phyloP scores from a whole-genome alignment of 92 coral and sea anemone genomes.

The Epizoanthus scotinus region DNA sequence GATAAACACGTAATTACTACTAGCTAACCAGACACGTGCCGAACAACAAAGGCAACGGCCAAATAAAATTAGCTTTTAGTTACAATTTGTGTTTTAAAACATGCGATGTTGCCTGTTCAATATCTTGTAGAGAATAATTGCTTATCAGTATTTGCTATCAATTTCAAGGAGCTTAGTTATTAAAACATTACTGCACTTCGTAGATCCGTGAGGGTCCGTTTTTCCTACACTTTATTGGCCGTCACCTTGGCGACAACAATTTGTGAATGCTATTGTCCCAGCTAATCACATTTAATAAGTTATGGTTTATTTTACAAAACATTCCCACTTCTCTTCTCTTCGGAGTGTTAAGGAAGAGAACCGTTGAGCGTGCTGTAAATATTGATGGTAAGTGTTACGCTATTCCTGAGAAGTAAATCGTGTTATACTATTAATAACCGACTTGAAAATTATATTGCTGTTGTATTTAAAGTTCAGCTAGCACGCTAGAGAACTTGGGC shows the following conservation, averaged over 20 bases:
- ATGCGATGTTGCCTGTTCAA: neutral
- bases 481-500: too few species aligned
- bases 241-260: conserved; percentile 17
- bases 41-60: neutral
- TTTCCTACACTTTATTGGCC: neutral
- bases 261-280: neutral
- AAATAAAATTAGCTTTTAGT: conserved; percentile 22
- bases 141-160: neutral
- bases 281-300: conserved; percentile 15
- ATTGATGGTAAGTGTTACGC: neutral
- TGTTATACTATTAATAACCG: too few species aligned
- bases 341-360: neutral
- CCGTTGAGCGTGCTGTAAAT: neutral
- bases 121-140: neutral
- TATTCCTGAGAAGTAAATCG: too few species aligned
- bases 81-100: neutral
- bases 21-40: conserved; percentile 1
- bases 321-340: neutral
- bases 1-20: conserved; percentile 39
- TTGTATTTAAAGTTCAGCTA: too few species aligned
- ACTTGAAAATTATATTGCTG: too few species aligned
- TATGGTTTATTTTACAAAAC: neutral
- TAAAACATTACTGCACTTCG: neutral
- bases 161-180: neutral
- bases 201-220: neutral